Evolutionary conservation across 2,888 invertebrate species (phyloP).

Genomic region (Escarpia spicata): DNA sequence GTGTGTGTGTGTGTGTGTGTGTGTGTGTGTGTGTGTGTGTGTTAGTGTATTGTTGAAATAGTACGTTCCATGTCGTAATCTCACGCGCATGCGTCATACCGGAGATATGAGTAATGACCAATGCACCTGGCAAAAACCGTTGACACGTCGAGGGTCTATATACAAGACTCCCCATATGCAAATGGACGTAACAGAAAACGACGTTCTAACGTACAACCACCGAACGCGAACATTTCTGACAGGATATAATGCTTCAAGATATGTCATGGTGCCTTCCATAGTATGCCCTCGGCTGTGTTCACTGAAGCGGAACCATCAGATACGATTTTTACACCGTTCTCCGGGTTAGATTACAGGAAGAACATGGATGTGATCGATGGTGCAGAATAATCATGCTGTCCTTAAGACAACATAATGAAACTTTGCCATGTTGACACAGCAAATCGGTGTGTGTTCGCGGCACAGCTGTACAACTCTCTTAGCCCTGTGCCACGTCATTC

Average conservation of each 20-base stretch:
- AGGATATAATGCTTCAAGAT: neutral
- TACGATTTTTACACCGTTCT: neutral
- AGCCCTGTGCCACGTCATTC: neutral
- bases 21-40: too few species aligned
- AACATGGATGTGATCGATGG: neutral
- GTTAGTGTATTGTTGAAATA: too few species aligned
- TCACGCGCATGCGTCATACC: too few species aligned
- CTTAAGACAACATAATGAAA: neutral
- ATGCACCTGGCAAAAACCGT: neutral
- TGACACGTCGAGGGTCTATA: neutral
- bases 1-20: too few species aligned
- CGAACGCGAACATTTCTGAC: neutral
- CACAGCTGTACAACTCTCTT: neutral
- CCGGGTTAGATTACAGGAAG: neutral
- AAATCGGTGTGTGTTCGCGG: neutral
- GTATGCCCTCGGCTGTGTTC: neutral
- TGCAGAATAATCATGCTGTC: neutral
- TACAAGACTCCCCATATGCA: neutral
- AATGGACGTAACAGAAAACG: neutral
- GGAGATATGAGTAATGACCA: neutral
- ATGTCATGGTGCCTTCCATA: neutral
- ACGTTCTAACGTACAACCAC: neutral
- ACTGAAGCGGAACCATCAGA: constrained; percentile 11
- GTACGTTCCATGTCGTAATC: too few species aligned
- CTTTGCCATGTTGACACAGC: neutral